Evolutionary conservation across 2,113 vertebrate species (phyloP).

Genomic region (Mobula hypostoma): DNA sequence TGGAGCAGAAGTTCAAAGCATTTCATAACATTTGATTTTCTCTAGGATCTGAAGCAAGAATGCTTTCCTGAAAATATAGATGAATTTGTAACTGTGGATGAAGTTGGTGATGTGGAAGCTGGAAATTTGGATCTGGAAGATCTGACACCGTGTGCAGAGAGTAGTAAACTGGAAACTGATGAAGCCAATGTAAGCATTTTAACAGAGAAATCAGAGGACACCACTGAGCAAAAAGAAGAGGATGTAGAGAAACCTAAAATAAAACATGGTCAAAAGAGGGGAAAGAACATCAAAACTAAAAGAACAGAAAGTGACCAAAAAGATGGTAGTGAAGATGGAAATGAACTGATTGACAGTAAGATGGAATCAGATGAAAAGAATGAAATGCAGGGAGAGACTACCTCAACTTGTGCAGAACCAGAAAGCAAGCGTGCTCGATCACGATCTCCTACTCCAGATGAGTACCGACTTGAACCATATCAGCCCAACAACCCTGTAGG

Average conservation of each 20-base stretch:
- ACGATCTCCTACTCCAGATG: constrained; percentile 51
- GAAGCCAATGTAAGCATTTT: constrained; percentile 60
- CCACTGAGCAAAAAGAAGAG: constrained; percentile 56
- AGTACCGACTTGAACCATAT: constrained; percentile 68
- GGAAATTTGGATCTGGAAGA: constrained; percentile 25
- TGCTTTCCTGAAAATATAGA: constrained; percentile 80
- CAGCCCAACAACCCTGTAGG: constrained; percentile 78
- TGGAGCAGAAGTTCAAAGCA: neutral
- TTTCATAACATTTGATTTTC: neutral
- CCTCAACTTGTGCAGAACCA: neutral
- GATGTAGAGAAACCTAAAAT: constrained; percentile 39
- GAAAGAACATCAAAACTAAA: constrained; percentile 53
- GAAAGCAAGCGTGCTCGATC: constrained; percentile 40
- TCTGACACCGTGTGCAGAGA: constrained; percentile 37
- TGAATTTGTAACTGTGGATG: constrained; percentile 87
- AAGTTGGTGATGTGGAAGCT: constrained; percentile 75
- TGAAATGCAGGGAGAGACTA: neutral
- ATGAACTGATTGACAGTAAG: constrained; percentile 12
- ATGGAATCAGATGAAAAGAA: neutral
- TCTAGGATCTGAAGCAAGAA: constrained; percentile 11
- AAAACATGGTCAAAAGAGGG: constrained; percentile 46
- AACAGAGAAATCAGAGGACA: constrained; percentile 61
- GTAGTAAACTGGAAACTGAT: constrained; percentile 49
- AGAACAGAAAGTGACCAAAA: constrained; percentile 45
- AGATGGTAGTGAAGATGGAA: constrained; percentile 44